Evolutionary conservation across 2,888 invertebrate genomes (phyloP), one percentile per base, ranked within the genome.

Genomic region (Schizotus pectinicornis): DNA sequence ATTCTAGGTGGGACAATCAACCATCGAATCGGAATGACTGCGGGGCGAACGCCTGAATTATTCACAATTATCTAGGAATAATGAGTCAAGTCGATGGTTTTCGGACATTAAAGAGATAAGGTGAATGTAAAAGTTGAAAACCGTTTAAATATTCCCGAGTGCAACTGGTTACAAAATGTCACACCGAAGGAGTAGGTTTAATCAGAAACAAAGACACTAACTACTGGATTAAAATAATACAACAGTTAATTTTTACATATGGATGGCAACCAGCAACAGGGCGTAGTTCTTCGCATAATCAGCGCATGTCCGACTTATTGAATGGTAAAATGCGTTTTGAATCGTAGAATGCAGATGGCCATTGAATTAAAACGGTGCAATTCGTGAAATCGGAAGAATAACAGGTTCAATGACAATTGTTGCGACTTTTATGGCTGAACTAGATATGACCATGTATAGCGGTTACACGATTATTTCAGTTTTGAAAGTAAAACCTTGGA

Each of bases 401-500:
- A 54, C 46, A 13, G 47, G 55, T 55, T 51, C 59, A 55, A 51
- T 50, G 53, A 54, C 59, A 59, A 59, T 54, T 35, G 48, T 32
- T 41, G 54, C 53, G 9, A 51, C 50, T 57, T 51, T 46, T 46
- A 51, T 35, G 41, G 33, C 36, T 59, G 59, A 55, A 59, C 59
- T 55, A 59, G 55, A 59, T 59, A 59, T 59, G 59, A 51, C 55
- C 59, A 59, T 57, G 56, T 56, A 57, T 55, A 50, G 59, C 39
- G 8, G 50, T 48, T 54, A 55, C 59, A 55, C 46, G 59, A 54
- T 53, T 55, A 55, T 59, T 56, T 55, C 45, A 59, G 51, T 55
- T 59, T 55, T 37, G 59, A 59, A 59, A 59, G 59, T 59, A 59
- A 59, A 59, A 59, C 59, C 55, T 56, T 56, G 55, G 51, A 55